Evolutionary conservation across 2,888 invertebrate species (phyloP), one percentile per base, ranked within the genome.

Genomic region (Stenolophus ochropezus): DNA sequence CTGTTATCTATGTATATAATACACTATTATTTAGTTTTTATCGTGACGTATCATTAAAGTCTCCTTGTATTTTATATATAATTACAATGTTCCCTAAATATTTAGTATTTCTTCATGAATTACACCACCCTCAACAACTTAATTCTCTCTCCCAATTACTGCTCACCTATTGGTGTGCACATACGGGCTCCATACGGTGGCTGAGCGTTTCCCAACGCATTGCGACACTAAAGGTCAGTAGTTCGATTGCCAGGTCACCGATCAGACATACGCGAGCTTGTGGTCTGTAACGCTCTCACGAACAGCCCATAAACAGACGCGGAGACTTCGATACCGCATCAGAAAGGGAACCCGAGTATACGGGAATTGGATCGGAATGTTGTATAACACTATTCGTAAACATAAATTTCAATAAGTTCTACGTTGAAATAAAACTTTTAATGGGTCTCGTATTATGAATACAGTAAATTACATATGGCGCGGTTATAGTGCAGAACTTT

Each of bases 151-250:
- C 8, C 33, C 8, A 42, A 42, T 61, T 21, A 5, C 8, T 42
- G 25, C 71, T 6, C 20, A 71, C 11, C 1, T 42, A 6, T 61
- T 23, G 11, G n/a, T 14, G 25, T 23, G 14, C 61, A 61, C 61
- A 61, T 61, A 25, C 23, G 61, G 61, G 47, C 71, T 42, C 5
- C 49, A 23, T 21, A n/a, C 16, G 42, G 33, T 77, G 51, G 56
- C 65, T 56, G 18, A 51, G 81, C 61, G 51, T 61, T 81, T 82
- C 73, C 61, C 76, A 74, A 83, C 33, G 14, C 74, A 83, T 85
- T 85, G 83, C 85, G 83, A 83, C 83, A 84, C 73, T 76, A 87
- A 87, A 87, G 87, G 87, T 87, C 87, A 87, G 85, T 86, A 86
- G 87, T 87, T 87, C 87, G 86, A 86, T 85, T 76, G 23, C 61